A percentile compares a stretch with the other conserved stretches of the same genome.
phyloP scores from a whole-genome alignment of 1,140 invertebrate species.

The Cyclargus thomasi region DNA sequence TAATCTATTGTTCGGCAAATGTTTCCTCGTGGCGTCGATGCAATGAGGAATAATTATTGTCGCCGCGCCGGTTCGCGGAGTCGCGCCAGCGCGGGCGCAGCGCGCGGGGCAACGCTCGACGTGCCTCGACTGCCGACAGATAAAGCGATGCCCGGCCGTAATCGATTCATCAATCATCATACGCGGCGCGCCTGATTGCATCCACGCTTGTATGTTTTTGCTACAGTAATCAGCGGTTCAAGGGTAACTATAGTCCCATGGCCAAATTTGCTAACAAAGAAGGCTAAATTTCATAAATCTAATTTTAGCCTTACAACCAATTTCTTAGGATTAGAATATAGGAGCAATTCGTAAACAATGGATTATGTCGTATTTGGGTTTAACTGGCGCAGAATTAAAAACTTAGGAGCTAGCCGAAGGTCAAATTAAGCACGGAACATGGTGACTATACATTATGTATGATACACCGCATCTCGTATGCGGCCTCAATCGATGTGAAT shows the following conservation, averaged over 20 bases:
- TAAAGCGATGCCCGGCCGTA: constrained; percentile 31
- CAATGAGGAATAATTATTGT: constrained; percentile 47
- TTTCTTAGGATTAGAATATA: too few species aligned
- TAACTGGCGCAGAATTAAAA: constrained; percentile 17
- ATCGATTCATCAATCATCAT: constrained; percentile 32
- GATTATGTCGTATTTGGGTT: constrained; percentile 6
- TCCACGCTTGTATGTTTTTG: neutral
- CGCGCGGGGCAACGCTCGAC: constrained; percentile 46
- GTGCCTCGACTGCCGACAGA: constrained; percentile 34
- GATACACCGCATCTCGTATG: constrained; percentile 64
- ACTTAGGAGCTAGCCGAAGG: constrained; percentile 36
- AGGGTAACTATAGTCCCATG: neutral
- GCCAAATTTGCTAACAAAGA: neutral
- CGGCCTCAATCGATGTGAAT: constrained; percentile 72
- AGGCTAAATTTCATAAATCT: neutral
- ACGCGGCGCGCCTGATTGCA: neutral
- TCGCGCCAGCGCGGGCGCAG: neutral
- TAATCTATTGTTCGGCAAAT: constrained; percentile 54
- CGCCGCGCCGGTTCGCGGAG: constrained; percentile 31
- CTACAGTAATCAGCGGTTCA: neutral
- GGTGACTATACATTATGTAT: constrained; percentile 65
- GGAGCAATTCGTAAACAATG: neutral
- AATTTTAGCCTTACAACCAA: too few species aligned
- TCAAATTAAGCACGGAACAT: constrained; percentile 43
- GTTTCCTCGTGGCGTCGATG: constrained; percentile 42